Evolutionary conservation across 2,113 vertebrate species (phyloP).

Genomic region (Galbula dea): DNA sequence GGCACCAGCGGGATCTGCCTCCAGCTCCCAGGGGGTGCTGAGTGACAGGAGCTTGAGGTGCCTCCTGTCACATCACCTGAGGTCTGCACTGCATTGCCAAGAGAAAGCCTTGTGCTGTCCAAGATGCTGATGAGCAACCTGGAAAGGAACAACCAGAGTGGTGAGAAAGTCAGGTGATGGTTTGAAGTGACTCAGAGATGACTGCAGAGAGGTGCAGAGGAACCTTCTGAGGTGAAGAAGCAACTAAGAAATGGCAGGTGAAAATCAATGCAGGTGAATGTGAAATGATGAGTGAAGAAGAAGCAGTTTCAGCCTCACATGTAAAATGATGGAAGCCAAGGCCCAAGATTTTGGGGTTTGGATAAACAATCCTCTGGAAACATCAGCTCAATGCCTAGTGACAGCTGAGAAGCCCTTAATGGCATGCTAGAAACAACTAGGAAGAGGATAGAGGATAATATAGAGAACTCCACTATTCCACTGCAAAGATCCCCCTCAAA

Average conservation of each 20-base stretch:
- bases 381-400: background rate
- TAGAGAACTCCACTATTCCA: background rate
- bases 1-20: too few relatives aligned
- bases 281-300: background rate
- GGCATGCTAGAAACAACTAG: background rate
- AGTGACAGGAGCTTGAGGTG: background rate
- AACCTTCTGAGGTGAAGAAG: background rate
- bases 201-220: background rate
- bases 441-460: background rate
- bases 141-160: background rate
- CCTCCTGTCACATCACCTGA: fast-evolving
- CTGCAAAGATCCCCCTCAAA: background rate
- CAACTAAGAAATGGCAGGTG: background rate
- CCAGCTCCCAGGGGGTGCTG: background rate
- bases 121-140: background rate
- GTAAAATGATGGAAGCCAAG: background rate
- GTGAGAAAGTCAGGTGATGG: background rate
- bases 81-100: background rate
- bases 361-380: background rate
- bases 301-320: background rate
- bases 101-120: background rate
- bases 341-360: background rate
- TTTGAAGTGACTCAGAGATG: background rate
- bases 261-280: background rate
- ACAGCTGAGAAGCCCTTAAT: background rate